phyloP scores from a whole-genome alignment of 2,113 vertebrate species.

The Dasyurus viverrinus region DNA sequence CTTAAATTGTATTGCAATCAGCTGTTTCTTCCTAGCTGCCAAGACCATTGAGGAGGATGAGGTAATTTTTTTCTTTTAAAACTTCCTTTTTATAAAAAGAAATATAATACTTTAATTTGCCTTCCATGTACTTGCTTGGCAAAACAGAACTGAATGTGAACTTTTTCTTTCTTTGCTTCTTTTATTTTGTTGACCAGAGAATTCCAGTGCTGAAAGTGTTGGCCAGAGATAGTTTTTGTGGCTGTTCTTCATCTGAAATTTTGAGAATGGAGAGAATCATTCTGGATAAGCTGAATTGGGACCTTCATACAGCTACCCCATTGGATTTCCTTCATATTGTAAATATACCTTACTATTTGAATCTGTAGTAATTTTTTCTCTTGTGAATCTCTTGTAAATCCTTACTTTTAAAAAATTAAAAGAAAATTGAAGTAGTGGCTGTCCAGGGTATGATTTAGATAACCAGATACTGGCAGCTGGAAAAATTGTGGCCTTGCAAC shows the following conservation, averaged over 20 bases:
- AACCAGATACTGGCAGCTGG: slow-evolving; percentile 18
- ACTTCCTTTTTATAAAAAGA: background rate
- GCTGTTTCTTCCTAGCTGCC: slow-evolving; percentile 97
- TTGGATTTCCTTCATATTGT: slow-evolving; percentile 99
- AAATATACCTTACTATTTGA: slow-evolving; percentile 69
- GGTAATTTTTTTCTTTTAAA: slow-evolving; percentile 81
- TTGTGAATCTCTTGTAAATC: slow-evolving; percentile 49
- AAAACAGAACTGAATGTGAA: slow-evolving; percentile 3
- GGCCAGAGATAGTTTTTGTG: slow-evolving; percentile 93
- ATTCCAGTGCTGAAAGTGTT: slow-evolving; percentile 94
- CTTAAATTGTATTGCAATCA: slow-evolving; percentile 96
- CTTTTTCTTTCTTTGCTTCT: background rate
- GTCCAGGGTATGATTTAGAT: slow-evolving; percentile 29
- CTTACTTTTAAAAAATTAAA: slow-evolving; percentile 44
- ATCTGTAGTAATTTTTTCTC: background rate
- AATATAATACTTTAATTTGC: background rate
- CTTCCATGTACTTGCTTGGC: background rate
- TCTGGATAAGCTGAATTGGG: slow-evolving; percentile 98
- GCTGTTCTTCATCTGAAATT: slow-evolving; percentile 96
- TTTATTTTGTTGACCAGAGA: slow-evolving; percentile 82
- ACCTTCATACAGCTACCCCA: slow-evolving; percentile 94
- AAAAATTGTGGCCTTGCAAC: background rate
- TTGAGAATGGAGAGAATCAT: slow-evolving; percentile 98
- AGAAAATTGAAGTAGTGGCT: slow-evolving; percentile 27
- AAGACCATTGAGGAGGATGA: slow-evolving; percentile 98